A percentile compares a stretch with the other conserved stretches of the same genome.
Conservation (phyloP, 2,113 vertebrate genomes). For the Gadus macrocephalus region DNA sequence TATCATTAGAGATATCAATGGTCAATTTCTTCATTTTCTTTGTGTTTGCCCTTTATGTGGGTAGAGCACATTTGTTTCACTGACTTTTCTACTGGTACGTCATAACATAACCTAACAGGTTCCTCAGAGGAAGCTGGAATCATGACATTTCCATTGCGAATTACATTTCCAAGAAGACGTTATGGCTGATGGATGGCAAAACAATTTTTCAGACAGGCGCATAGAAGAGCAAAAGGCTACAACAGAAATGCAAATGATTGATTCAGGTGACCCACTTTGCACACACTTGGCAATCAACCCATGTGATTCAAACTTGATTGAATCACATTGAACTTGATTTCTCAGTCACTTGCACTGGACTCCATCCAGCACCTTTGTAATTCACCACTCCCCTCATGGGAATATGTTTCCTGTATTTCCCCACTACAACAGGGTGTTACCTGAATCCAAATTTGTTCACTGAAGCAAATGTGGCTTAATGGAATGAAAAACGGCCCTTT, state of each 20-base stretch:
- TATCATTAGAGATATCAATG: not conserved
- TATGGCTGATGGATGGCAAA: constrained; percentile 9
- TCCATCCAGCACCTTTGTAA: constrained; percentile 16
- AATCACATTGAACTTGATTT: too few species aligned
- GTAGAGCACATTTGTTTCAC: not conserved
- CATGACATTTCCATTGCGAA: constrained; percentile 1
- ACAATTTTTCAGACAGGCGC: not conserved
- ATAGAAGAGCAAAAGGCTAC: not conserved
- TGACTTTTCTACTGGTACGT: not conserved
- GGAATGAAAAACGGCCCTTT: constrained; percentile 33
- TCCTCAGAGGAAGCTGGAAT: constrained; percentile 7
- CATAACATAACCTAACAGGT: not conserved
- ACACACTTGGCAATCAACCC: constrained; percentile 1
- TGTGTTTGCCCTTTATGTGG: not conserved
- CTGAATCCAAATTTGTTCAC: constrained; percentile 21
- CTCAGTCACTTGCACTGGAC: not conserved
- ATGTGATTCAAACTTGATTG: constrained; percentile 13
- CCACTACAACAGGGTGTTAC: not conserved
- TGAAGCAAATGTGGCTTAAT: constrained; percentile 29
- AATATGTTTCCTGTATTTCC: not conserved
- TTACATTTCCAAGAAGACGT: constrained; percentile 2
- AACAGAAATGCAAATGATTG: constrained; percentile 5
- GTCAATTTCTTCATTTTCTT: not conserved
- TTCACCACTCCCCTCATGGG: not conserved
- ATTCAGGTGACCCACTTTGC: constrained; percentile 7